Evolutionary conservation across 1,140 invertebrate genomes (phyloP).

Genomic region (Drosophila malerkotliana): DNA sequence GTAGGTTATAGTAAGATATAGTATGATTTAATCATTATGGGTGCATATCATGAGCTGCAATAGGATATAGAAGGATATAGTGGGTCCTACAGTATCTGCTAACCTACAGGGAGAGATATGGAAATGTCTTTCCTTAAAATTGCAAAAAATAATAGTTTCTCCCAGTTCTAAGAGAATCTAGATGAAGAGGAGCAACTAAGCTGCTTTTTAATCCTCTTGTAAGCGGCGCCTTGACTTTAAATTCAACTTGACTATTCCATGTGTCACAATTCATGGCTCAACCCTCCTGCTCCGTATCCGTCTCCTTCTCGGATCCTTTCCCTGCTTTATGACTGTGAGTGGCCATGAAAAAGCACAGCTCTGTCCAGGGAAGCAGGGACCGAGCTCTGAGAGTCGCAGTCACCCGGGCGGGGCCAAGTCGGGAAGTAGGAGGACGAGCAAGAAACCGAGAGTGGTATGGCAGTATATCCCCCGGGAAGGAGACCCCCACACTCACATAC

Average conservation of each 20-base stretch:
- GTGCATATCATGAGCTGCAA: too few species aligned
- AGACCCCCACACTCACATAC: neutral
- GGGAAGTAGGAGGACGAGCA: slow-evolving; percentile 38
- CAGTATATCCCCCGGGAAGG: slow-evolving; percentile 41
- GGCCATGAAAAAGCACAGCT: slow-evolving; percentile 49
- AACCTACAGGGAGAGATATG: too few species aligned
- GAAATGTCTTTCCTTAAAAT: too few species aligned
- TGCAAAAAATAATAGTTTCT: neutral
- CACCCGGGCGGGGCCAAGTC: slow-evolving; percentile 45
- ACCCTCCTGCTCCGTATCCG: neutral
- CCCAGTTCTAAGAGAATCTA: neutral
- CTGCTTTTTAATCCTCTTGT: slow-evolving; percentile 69
- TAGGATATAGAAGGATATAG: too few species aligned
- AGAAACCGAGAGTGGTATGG: slow-evolving; percentile 61
- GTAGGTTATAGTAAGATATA: too few species aligned
- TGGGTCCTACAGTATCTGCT: too few species aligned
- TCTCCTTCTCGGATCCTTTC: neutral
- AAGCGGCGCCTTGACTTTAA: slow-evolving; percentile 66
- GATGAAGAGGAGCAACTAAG: slow-evolving; percentile 13
- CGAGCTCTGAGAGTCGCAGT: slow-evolving; percentile 43
- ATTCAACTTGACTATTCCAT: slow-evolving; percentile 54
- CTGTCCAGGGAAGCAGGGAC: neutral
- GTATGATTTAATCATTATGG: too few species aligned
- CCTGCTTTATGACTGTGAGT: slow-evolving; percentile 30
- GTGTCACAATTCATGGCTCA: slow-evolving; percentile 60